A percentile compares a stretch with the other conserved stretches of the same genome.
Evolutionary conservation across 2,888 invertebrate genomes (phyloP).

Genomic region (Heteromyza rotundicornis): DNA sequence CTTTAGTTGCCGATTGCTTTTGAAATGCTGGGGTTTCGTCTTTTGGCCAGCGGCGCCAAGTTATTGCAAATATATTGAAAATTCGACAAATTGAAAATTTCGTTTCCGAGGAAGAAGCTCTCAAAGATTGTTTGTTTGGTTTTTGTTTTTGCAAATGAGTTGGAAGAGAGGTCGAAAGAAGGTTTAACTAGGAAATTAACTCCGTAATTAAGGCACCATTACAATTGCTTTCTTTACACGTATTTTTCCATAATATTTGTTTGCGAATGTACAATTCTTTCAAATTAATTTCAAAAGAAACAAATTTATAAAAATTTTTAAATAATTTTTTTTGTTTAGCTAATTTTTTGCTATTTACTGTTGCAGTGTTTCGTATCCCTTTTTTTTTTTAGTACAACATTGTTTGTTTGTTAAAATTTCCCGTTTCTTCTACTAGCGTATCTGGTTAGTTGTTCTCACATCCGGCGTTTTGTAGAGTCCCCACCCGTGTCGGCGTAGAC

Average conservation of each 20-base stretch:
- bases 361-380: constrained; percentile 12
- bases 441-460: constrained; percentile 31
- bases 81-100: no score
- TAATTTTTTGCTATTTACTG: constrained; percentile 8
- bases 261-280: constrained; percentile 44
- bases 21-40: no score
- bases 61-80: no score
- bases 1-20: no score
- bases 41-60: no score
- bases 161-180: constrained; percentile 29
- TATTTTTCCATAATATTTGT: constrained; percentile 51
- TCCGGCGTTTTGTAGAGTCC: no score
- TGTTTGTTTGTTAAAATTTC: background rate
- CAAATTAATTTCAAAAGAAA: constrained; percentile 15
- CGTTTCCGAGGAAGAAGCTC: no score
- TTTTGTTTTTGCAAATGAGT: constrained; percentile 10
- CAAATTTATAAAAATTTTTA: constrained; percentile 6
- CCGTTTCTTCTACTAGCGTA: background rate
- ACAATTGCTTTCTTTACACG: constrained; percentile 63
- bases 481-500: no score
- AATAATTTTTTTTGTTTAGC: constrained; percentile 9
- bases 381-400: constrained; percentile 18
- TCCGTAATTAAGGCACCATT: constrained; percentile 63
- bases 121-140: constrained; percentile 3
- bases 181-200: constrained; percentile 54